A percentile compares a stretch with the other conserved stretches of the same genome.
Evolutionary conservation across 2,888 invertebrate genomes (phyloP).

Genomic region (Meiosimyza decipiens): DNA sequence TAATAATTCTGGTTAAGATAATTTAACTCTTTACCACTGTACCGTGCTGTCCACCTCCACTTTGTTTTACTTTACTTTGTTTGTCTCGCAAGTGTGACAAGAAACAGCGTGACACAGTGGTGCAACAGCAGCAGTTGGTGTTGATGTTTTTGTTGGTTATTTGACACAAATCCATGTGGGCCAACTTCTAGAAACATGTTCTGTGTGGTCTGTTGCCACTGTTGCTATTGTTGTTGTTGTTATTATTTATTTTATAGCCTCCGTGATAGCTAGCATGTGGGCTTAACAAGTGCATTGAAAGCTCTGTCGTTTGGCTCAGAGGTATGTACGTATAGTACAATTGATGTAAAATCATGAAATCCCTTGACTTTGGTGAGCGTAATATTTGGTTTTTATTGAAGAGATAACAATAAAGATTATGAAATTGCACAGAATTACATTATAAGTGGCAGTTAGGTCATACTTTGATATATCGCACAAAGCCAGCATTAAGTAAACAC

Average conservation of each 20-base stretch:
- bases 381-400: neutral
- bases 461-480: no score
- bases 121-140: neutral
- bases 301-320: neutral
- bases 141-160: neutral
- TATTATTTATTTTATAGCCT: neutral
- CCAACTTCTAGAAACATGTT: no score
- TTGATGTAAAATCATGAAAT: neutral
- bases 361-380: conserved; percentile 2
- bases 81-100: neutral
- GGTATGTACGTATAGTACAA: neutral
- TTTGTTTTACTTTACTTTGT: neutral
- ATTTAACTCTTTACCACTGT: neutral
- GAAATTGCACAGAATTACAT: neutral
- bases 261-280: neutral
- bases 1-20: no score
- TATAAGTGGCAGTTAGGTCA: no score
- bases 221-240: neutral
- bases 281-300: conserved; percentile 11
- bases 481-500: no score
- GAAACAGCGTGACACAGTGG: neutral
- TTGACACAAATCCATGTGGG: conserved; percentile 6
- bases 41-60: neutral
- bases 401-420: conserved; percentile 3
- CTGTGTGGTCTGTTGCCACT: neutral